Percentiles rank a stretch among this genome's conserved stretches.
Conservation (phyloP, 2,113 vertebrate genomes). For the Sceloporus tristichus region DNA sequence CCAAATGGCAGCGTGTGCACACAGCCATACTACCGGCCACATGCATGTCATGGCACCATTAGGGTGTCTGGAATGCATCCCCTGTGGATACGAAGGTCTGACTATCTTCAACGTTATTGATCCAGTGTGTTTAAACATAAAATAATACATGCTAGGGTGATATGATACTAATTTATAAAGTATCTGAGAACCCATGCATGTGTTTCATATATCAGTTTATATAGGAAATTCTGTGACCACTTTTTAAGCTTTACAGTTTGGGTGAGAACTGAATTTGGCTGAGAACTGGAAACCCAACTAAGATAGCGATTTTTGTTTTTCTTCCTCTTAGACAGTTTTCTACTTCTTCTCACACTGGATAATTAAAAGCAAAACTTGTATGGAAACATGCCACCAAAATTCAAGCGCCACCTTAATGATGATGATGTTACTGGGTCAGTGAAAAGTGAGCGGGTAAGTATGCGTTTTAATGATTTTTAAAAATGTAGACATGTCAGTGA, state of each 20-base stretch:
- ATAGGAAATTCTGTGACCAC: neutral
- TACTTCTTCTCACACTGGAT: conserved; percentile 27
- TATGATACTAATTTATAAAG: neutral
- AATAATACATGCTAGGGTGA: neutral
- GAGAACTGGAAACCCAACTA: neutral
- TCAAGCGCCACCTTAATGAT: conserved; percentile 96
- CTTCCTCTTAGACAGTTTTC: conserved; percentile 38
- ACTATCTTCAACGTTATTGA: neutral
- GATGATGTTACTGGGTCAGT: conserved; percentile 97
- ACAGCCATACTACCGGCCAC: too few relatives aligned
- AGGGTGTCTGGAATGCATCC: too few relatives aligned
- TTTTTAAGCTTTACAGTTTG: neutral
- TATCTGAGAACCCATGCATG: neutral
- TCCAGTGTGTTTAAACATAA: neutral
- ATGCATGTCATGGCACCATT: too few relatives aligned
- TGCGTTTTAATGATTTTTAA: neutral
- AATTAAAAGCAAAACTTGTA: conserved; percentile 6
- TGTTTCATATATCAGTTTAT: neutral
- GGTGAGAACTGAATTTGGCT: neutral
- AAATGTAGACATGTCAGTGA: neutral
- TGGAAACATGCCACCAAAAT: conserved; percentile 93
- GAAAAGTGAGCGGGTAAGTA: conserved; percentile 95
- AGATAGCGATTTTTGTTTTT: neutral
- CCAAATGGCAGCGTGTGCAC: too few relatives aligned
- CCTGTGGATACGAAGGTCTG: too few relatives aligned